phyloP scores from a whole-genome alignment of 2,797 vertebrate genomes.

The Lates japonicus region DNA sequence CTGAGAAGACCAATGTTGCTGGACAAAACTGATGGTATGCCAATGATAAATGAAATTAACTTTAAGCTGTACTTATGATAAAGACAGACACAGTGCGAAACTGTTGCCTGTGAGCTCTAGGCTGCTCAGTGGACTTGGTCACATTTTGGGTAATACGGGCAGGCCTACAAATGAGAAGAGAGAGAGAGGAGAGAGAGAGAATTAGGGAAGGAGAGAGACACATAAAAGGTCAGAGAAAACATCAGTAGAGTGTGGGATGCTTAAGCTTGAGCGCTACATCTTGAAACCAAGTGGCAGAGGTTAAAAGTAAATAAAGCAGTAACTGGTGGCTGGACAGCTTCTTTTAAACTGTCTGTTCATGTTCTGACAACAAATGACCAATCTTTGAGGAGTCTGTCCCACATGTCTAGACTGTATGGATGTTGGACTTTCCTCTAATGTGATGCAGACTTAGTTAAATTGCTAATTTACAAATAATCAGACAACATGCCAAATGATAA shows the following conservation, averaged over 20 bases:
- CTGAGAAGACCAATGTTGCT: not conserved
- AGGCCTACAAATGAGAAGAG: conserved; percentile 86
- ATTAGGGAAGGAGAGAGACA: conserved; percentile 17
- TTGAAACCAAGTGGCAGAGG: conserved; percentile 40
- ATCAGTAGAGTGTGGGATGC: conserved; percentile 53
- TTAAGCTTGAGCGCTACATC: conserved; percentile 53
- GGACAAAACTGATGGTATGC: not conserved
- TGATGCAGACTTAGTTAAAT: conserved; percentile 18
- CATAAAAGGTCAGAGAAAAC: conserved; percentile 40
- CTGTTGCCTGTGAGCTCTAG: conserved; percentile 94
- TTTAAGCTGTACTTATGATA: not conserved
- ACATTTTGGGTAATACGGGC: conserved; percentile 93
- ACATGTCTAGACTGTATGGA: conserved; percentile 59
- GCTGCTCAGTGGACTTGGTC: conserved; percentile 94
- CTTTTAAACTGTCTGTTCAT: conserved; percentile 56
- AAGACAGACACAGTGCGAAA: not conserved
- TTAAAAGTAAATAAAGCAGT: conserved; percentile 72
- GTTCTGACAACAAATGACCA: conserved; percentile 46
- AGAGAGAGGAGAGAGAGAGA: conserved; percentile 41
- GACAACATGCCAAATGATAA: not conserved
- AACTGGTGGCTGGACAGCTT: conserved; percentile 48
- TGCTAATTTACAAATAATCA: conserved; percentile 7
- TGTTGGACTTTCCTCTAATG: conserved; percentile 20
- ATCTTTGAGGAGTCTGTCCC: conserved; percentile 58
- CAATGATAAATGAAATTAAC: not conserved